Base-by-base conservation (phyloP, 2,113 vertebrate genomes). In the Fregata magnificens region DNA sequence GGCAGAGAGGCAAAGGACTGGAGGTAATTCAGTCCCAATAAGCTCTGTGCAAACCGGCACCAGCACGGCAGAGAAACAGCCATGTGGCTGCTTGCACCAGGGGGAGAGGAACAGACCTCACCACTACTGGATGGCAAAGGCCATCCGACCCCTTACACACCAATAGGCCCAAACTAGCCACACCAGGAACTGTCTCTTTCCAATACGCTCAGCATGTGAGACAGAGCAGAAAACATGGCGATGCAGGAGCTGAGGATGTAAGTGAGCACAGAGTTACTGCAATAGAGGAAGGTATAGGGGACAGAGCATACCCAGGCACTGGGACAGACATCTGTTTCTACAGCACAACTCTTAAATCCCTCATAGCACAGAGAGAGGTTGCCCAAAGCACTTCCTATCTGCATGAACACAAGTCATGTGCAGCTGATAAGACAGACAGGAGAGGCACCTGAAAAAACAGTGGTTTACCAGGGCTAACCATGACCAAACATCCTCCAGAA, bases 151-250 rank as follows among this genome's bases (percentile, higher is more conserved):
- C 47, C 72, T 77, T 9, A 42, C 19, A 40, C 18, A 42, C 6
- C 0, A 0, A n/a, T 0, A 73, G 28, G 22, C 26, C 19, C 11
- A 13, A 56, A 83, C 16, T 21, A 80, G 58, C 28, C 49, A 63
- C 20, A 36, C 0, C 1, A 7, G 21, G 5, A 53, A 26, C 20
- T 34, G 19, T 10, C 47, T 66, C 58, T 16, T 88, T 72, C 11
- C 56, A n/a, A 17, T 4, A 22, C 0, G 0, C 24, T 47, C 56
- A 59, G 38, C 29, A 53, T 4, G 2, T 6, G 17, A 56, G 61
- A 42, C 8, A 32, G 13, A 82, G 29, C n/a, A 71, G 15, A n/a
- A 71, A 67, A 20, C 13, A 21, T 7, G 4, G 44, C 1, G 0
- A 14, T 16, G 9, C 3, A 7, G 32, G 24, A 86, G n/a, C 29